Percentiles rank a stretch among this genome's conserved stretches.
Evolutionary conservation across 2,888 invertebrate genomes (phyloP).

Genomic region (Cyrtodaria siliqua): DNA sequence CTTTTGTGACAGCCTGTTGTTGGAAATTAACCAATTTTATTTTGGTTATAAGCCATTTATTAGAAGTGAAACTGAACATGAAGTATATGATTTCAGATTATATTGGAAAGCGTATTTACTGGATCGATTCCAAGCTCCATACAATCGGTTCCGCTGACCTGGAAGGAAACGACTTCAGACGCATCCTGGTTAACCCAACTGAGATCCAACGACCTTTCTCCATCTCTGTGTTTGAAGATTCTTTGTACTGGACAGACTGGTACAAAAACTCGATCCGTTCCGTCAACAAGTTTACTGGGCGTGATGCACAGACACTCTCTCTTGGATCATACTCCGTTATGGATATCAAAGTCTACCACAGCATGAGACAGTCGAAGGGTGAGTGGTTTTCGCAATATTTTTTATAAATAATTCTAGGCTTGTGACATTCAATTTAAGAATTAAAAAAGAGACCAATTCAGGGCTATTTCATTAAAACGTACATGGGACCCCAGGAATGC

Average conservation of each 20-base stretch:
- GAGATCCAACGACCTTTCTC: constrained; percentile 97
- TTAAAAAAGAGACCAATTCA: too few relatives aligned
- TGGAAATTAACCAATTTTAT: too few relatives aligned
- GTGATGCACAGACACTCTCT: constrained; percentile 90
- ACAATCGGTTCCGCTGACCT: constrained; percentile 95
- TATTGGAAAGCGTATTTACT: constrained; percentile 95
- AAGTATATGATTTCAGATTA: constrained; percentile 92
- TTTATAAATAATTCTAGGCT: too few relatives aligned
- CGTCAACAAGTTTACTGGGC: constrained; percentile 96
- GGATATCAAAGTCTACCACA: constrained; percentile 70
- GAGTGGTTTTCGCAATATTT: too few relatives aligned
- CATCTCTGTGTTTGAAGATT: constrained; percentile 98
- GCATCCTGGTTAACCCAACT: constrained; percentile 89
- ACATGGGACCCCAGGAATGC: too few relatives aligned
- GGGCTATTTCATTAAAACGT: too few relatives aligned
- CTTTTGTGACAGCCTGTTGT: too few relatives aligned
- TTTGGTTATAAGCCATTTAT: too few relatives aligned
- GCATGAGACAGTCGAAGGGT: constrained; percentile 60
- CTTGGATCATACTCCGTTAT: constrained; percentile 80
- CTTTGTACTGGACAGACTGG: constrained; percentile 99
- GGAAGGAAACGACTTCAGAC: constrained; percentile 91
- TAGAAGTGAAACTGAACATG: too few relatives aligned
- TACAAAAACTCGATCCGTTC: constrained; percentile 96
- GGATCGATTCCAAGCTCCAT: constrained; percentile 98
- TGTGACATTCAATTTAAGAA: too few relatives aligned